A percentile compares a stretch with the other conserved stretches of the same genome.
Evolutionary conservation across 2,888 invertebrate genomes (phyloP).

Genomic region (Drosophila helvetica): DNA sequence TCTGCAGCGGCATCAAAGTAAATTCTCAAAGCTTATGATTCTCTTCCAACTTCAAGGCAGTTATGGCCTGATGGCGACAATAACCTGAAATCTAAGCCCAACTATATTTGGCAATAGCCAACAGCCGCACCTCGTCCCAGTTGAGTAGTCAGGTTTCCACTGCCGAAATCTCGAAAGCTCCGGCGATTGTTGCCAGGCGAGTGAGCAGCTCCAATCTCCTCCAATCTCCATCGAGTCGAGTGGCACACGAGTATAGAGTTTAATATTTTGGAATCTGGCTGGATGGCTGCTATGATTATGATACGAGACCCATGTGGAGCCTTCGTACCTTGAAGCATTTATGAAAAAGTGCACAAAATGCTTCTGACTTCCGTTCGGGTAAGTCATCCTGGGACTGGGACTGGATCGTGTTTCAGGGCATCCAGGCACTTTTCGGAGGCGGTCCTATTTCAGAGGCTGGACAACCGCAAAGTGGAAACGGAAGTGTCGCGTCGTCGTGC

Average conservation of each 20-base stretch:
- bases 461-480: conserved; percentile 80
- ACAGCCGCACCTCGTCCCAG: conserved; percentile 40
- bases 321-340: conserved; percentile 11
- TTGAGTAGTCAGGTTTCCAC: conserved; percentile 20
- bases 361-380: conserved; percentile 63
- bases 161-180: not conserved
- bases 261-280: conserved; percentile 32
- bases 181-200: conserved; percentile 44
- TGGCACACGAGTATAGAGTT: conserved; percentile 60
- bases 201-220: conserved; percentile 17
- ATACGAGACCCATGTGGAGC: conserved; percentile 3
- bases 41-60: conserved; percentile 18
- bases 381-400: conserved; percentile 62
- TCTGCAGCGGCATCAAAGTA: conserved; percentile 11
- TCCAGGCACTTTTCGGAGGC: conserved; percentile 30
- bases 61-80: conserved; percentile 2
- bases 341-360: conserved; percentile 49
- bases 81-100: conserved; percentile 40
- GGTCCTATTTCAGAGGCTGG: conserved; percentile 46
- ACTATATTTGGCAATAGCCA: conserved; percentile 43
- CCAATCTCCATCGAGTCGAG: conserved; percentile 16
- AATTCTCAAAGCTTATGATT: not conserved
- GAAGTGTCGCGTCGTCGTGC: conserved; percentile 78
- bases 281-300: conserved; percentile 32
- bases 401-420: conserved; percentile 56